Evolutionary conservation across 2,113 vertebrate genomes (phyloP).

Genomic region (Nannobrachium achirus): DNA sequence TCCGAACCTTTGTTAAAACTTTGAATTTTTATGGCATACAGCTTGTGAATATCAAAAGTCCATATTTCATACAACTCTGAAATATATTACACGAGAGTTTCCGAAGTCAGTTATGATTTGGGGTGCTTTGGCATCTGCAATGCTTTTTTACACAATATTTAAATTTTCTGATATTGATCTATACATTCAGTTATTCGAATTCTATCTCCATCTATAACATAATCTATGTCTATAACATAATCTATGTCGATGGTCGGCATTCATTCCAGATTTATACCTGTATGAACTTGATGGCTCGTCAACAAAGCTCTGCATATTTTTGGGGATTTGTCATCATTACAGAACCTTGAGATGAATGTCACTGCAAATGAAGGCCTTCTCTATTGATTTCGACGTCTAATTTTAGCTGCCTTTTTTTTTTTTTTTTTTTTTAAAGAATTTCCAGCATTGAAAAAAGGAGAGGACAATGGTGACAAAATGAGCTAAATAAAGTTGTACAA

Average conservation of each 20-base stretch:
- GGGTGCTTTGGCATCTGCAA: no score
- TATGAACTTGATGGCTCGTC: neutral
- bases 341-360: neutral
- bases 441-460: neutral
- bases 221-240: neutral
- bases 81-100: no score
- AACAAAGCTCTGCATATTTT: neutral
- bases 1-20: no score
- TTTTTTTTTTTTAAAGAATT: conserved; percentile 6
- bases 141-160: no score
- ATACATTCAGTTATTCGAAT: neutral
- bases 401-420: neutral
- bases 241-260: neutral
- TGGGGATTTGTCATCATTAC: neutral
- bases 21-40: no score
- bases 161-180: no score
- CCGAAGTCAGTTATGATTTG: neutral
- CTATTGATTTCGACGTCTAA: neutral
- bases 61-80: no score
- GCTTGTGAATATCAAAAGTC: no score
- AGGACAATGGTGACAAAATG: neutral
- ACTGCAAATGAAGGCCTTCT: neutral
- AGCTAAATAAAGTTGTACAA: conserved; percentile 37
- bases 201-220: neutral
- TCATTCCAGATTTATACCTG: neutral